Evolutionary conservation across 2,797 vertebrate genomes (phyloP), one percentile per base, ranked within the genome.

Genomic region (Nyctalus aviator): DNA sequence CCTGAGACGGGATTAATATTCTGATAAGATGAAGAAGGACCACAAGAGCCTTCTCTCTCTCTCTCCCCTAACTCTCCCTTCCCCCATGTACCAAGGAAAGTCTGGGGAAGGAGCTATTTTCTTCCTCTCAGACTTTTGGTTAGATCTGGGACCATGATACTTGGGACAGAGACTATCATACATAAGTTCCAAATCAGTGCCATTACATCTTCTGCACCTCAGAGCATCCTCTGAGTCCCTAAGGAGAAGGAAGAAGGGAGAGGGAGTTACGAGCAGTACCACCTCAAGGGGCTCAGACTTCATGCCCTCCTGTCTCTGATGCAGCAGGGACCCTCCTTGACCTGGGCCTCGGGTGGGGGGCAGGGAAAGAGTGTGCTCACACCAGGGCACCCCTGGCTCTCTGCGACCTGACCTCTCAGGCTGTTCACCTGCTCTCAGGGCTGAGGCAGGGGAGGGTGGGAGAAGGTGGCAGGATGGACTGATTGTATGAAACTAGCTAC

Each of bases 221-320:
- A 9, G 15, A 89, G 21, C 37, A 75, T 68, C 59, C 86, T 35
- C 66, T 15, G 4, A 30, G 2, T 73, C 57, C 35, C 68, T 68
- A 18, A 73, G 41, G 37, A 81, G 18, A 35, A 68, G 73, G 6
- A 32, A 46, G 15, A 1, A 2, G 27, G 72, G 13, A 1, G 15
- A 20, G 5, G 5, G n/a, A 50, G 35, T 2, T 15, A 9, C 14
- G 20, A 37, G 46, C 8, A 41, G 27, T 13, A 6, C 27, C 32
- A 53, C n/a, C 30, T 2, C 0, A 0, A 7, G 6, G 7, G 27
- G 21, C 5, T 41, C 27, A 23, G 37, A 37, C 35, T 21, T 71
- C n/a, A 30, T 32, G 44, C 9, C 13, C 27, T 20, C 73, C 35
- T 25, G 1, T 27, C 69, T 69, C 69, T 23, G 57, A 81, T 23